Percentiles rank a stretch among this genome's conserved stretches.
These are phyloP conservation scores for Galerucella pusilla DNA, from an alignment of 2,888 invertebrate species.

Conservation along the genomic window DNA sequence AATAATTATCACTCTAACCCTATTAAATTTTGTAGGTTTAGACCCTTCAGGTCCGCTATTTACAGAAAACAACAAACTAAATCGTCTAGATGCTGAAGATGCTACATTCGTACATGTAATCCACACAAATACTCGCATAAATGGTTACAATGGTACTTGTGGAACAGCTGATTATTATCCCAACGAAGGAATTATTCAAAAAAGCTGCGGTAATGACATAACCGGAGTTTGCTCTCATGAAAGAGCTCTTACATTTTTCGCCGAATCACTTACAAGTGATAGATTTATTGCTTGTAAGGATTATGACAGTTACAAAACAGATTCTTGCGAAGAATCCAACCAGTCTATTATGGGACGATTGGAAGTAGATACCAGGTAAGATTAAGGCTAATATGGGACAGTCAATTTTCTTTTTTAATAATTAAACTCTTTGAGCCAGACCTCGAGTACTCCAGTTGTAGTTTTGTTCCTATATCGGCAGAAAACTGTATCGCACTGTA, in stretches of 20 bases:
- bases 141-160: constrained; percentile 47
- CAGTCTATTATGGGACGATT: constrained; percentile 9
- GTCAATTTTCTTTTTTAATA: too few relatives aligned
- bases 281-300: constrained; percentile 6
- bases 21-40: constrained; percentile 50
- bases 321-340: background rate
- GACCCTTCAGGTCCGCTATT: constrained; percentile 59
- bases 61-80: constrained; percentile 46
- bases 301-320: background rate
- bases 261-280: constrained; percentile 13
- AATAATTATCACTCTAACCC: too few relatives aligned
- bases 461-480: too few relatives aligned
- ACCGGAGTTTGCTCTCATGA: constrained; percentile 37
- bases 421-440: too few relatives aligned
- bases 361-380: constrained; percentile 8
- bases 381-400: background rate
- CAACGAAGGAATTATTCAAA: constrained; percentile 57
- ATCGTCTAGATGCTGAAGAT: constrained; percentile 57
- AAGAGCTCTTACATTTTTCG: constrained; percentile 15
- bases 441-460: too few relatives aligned
- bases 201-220: constrained; percentile 54
- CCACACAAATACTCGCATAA: constrained; percentile 53
- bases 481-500: too few relatives aligned
- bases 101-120: constrained; percentile 59
- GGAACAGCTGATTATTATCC: constrained; percentile 60